Conservation (phyloP, 2,113 vertebrate genomes). For the Macrotis lagotis region DNA sequence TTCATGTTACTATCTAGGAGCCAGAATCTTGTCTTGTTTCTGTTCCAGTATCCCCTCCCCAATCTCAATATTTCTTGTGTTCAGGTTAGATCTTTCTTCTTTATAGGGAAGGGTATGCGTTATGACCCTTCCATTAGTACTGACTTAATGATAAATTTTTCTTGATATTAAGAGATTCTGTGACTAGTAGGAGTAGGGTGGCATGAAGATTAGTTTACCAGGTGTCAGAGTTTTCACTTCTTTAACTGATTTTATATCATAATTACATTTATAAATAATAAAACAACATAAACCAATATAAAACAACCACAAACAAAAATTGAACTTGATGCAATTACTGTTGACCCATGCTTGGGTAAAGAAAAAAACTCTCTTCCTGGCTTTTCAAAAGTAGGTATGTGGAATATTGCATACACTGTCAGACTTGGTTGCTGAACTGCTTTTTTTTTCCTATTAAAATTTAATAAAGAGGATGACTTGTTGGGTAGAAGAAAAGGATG, state of each 20-base stretch:
- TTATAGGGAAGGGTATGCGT: neutral
- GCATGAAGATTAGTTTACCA: too few species aligned
- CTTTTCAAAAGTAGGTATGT: neutral
- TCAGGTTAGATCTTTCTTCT: neutral
- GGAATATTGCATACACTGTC: neutral
- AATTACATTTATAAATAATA: neutral
- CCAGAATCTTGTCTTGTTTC: neutral
- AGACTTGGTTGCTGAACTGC: neutral
- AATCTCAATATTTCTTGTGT: neutral
- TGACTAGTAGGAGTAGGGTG: neutral
- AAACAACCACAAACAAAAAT: neutral
- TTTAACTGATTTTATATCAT: neutral
- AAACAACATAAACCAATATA: neutral
- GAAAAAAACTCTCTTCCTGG: neutral
- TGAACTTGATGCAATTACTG: neutral
- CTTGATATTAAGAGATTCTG: neutral
- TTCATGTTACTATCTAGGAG: neutral
- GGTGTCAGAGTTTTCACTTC: neutral
- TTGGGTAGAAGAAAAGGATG: neutral
- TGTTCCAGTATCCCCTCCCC: neutral
- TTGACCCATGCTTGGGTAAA: neutral
- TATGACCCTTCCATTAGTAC: neutral
- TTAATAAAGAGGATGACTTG: neutral
- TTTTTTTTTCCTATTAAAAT: neutral
- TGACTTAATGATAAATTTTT: neutral